Base-by-base conservation (phyloP, 1,140 invertebrate species). In the Homarus americanus region DNA sequence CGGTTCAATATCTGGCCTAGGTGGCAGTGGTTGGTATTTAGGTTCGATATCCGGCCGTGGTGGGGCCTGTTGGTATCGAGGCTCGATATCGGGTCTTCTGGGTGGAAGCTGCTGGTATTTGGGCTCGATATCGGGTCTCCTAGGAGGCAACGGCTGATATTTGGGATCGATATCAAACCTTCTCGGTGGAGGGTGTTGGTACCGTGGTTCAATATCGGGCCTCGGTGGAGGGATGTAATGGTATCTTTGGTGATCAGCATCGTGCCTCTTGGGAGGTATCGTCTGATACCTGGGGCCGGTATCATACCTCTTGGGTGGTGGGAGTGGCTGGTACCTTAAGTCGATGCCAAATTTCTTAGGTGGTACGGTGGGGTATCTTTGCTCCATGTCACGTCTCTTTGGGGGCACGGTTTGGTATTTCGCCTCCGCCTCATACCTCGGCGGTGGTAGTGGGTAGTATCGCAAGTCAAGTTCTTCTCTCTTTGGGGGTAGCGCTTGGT, bases 351-450 rank as follows among this genome's bases (percentile, higher is more conserved):
- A 83, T 38, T 78, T 83, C 53, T 83, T 83, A 12, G 79, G 80
- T 41, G 88, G 88, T 17, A 90, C 53, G 0, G 88, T 69, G 32
- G 79, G 88, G 24, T 90, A 83, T 40, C 82, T 75, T 5, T 41
- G 66, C 2, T 88, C 86, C 78, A 80, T 66, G 7, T 88, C 86
- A n/a, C 78, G 58, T 66, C 86, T 82, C 78, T 80, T 82, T 15
- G 86, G 86, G 7, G 86, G 86, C 15, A 88, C 63, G 15, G 86
- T 88, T n/a, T 88, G 86, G 76, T 88, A 88, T 32, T 76, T 88
- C 10, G 86, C 63, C n/a, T 82, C 86, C 38, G 58, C 58, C 7
- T 88, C 86, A 32, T 82, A 88, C 58, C 63, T 79, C n/a, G 76
- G 86, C n/a, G 86, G 86, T 36, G 86, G 86, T 4, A 88, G 58